Evolutionary conservation across 2,113 vertebrate genomes (phyloP), one percentile per base, ranked within the genome.

Genomic region (Pycnonotus jocosus): DNA sequence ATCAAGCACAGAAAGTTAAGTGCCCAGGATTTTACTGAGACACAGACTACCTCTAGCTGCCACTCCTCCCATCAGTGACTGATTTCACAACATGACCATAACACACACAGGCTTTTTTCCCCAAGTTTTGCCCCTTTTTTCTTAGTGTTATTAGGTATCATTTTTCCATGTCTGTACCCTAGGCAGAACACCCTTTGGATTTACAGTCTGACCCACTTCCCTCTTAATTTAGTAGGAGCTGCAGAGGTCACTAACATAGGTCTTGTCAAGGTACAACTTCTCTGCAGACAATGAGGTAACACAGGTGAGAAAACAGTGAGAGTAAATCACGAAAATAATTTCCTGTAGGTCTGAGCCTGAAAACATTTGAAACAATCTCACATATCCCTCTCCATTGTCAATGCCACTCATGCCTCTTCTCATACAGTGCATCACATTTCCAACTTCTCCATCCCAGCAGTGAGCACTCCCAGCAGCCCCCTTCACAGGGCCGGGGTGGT

Each of bases 401-500:
- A 1, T 7, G 25, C 23, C 22, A 3, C 38, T 71, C 30, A 2
- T 15, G 48, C 51, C 58, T 48, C 28, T 42, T 56, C 48, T 57
- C n/a, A 11, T 2, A 7, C 6, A 35, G 38, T 2, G 1, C 27
- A 19, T 15, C 9, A 2, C 23, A 33, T 12, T 56, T 37, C 21
- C 9, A 28, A 4, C 24, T 37, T 17, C 42, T 33, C 23, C 40
- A 2, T 50, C 28, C 27, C 1, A n/a, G 4, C 6, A 33, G 70
- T 1, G 9, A 40, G 31, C 8, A 12, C 9, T 18, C 56, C 57
- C 40, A 15, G 58, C 30, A 28, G 73, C 7, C 3, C 3, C 12
- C 37, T 23, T 12, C 2, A 0, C 2, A 2, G 65, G 42, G 44
- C 42, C 0, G 0, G 44, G 53, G 24, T 15, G 80, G 74, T 35